These are phyloP conservation scores for Pyxicephalus adspersus DNA, from an alignment of 2,113 vertebrate genomes.

Conservation along the genomic window DNA sequence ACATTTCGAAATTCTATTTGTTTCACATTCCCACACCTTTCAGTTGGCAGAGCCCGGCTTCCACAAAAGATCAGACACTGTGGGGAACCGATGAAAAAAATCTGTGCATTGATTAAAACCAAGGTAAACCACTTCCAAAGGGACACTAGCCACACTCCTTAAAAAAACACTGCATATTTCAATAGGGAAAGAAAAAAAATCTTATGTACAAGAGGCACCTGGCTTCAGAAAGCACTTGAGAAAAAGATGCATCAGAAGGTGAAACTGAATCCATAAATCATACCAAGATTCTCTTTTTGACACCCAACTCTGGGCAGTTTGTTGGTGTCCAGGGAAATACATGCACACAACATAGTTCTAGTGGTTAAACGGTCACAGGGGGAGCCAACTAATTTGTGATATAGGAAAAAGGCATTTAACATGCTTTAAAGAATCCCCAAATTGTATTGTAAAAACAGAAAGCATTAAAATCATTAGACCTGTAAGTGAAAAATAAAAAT, in stretches of 20 bases:
- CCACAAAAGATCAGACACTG: constrained; percentile 16
- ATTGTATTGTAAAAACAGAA: too few relatives aligned
- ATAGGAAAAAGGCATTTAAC: background rate
- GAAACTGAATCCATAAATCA: constrained; percentile 34
- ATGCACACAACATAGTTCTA: background rate
- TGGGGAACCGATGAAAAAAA: background rate
- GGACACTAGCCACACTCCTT: background rate
- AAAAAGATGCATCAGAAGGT: background rate
- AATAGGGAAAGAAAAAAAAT: background rate
- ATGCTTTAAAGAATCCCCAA: too few relatives aligned
- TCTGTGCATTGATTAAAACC: constrained; percentile 7
- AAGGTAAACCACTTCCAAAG: background rate
- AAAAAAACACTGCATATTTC: background rate
- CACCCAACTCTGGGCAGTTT: constrained; percentile 2
- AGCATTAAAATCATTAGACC: too few relatives aligned
- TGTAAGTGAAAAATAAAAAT: too few relatives aligned
- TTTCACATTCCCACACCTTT: constrained; percentile 37
- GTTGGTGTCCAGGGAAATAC: background rate
- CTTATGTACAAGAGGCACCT: background rate
- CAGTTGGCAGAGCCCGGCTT: constrained; percentile 5
- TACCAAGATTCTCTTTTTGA: background rate
- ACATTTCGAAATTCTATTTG: constrained; percentile 48
- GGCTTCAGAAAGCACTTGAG: constrained; percentile 24
- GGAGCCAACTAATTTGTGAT: background rate
- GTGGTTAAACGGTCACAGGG: background rate